Evolutionary conservation across 2,888 invertebrate species (phyloP).

Genomic region (Limulus polyphemus): DNA sequence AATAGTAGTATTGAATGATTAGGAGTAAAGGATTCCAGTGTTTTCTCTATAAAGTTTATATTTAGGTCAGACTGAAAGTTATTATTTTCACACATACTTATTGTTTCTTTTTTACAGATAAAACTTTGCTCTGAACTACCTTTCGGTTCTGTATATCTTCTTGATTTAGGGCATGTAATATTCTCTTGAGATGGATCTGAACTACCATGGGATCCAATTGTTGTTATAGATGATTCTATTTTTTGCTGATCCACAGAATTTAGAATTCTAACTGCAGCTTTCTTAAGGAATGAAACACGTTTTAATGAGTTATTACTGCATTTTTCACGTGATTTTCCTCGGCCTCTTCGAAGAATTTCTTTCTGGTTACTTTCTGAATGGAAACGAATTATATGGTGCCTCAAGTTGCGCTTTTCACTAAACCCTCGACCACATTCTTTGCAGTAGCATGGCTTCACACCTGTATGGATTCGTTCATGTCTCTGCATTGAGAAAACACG

Average conservation of each 20-base stretch:
- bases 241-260: constrained; percentile 21
- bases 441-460: constrained; percentile 36
- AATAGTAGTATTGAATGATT: too few relatives aligned
- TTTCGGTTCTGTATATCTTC: not conserved
- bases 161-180: not conserved
- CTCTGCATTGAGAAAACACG: constrained; percentile 35
- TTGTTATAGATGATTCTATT: constrained; percentile 3
- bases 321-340: constrained; percentile 15
- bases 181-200: not conserved
- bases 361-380: constrained; percentile 30
- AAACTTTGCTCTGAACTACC: too few relatives aligned
- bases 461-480: constrained; percentile 37
- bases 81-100: not conserved
- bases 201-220: not conserved
- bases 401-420: constrained; percentile 35
- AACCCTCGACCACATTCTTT: constrained; percentile 37
- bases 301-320: constrained; percentile 20
- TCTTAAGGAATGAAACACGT: constrained; percentile 22
- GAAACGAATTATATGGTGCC: constrained; percentile 36
- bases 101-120: not conserved
- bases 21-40: too few relatives aligned
- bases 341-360: constrained; percentile 22
- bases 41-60: too few relatives aligned
- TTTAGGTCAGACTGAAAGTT: not conserved
- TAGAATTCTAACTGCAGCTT: constrained; percentile 21